Base-by-base conservation (phyloP, 2,888 invertebrate genomes). In the Liposcelis brunnea region DNA sequence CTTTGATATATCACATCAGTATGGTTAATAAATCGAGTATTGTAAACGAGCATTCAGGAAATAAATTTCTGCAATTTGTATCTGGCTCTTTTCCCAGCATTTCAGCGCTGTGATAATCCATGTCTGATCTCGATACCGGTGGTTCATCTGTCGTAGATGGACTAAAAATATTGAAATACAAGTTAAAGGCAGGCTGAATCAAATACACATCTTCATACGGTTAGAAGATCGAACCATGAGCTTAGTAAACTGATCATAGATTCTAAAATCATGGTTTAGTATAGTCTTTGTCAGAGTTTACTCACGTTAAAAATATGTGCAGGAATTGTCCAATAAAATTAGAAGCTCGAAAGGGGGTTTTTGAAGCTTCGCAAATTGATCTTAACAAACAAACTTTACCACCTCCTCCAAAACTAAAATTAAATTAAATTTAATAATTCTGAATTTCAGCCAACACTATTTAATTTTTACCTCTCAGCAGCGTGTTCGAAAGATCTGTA, bases 101-200 rank as follows among this genome's bases (percentile, higher is more conserved):
- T 59, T 84, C 83, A 0, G 83, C 82, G 2, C 77, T 76, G 43
- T 75, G 71, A 59, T 80, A 83, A 58, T 80, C 80, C 51, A 74
- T 75, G 60, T 82, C 79, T 0, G 69, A 67, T 57, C 77, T 71
- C 48, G 75, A 71, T 2, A 75, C 73, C 15, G 78, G 56, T 1
- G 61, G 55, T 54, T 83, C 83, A 18, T 61, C 65, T 0, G 80
- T 82, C 26, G 75, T 68, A 12, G 83, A 82, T 16, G 83, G 82
- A 15, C 80, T 80, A 60, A 37, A 61, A 61, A 40, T 45, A 45
- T 46, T 18, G 50, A n/a, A n/a, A n/a, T n/a, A n/a, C 52, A 43
- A 45, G 43, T 46, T 8, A 34, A 36, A 26, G n/a, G n/a, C n/a
- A n/a, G n/a, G n/a, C n/a, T n/a, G n/a, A n/a, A n/a, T n/a, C n/a